These are phyloP conservation scores for Oncorhynchus keta DNA, from an alignment of 2,113 vertebrate genomes.

Conservation along the genomic window DNA sequence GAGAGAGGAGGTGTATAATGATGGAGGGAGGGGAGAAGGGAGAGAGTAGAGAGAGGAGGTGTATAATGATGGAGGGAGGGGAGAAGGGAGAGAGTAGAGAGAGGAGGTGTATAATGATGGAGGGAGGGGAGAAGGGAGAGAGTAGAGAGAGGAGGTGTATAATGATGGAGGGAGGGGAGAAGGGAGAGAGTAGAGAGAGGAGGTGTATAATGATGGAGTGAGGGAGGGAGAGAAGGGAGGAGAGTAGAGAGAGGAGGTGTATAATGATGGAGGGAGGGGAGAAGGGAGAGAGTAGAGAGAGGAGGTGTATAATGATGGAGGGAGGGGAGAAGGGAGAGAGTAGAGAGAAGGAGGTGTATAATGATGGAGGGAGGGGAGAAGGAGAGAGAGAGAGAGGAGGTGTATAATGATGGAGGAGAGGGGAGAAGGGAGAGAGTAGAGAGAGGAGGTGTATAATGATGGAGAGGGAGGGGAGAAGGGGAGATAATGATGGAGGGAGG, in stretches of 20 bases:
- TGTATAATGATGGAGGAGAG: no score
- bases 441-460: slow-evolving; percentile 9
- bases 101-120: no score
- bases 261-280: not conserved
- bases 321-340: no score
- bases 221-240: not conserved
- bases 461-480: slow-evolving; percentile 16
- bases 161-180: slow-evolving; percentile 11
- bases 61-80: not conserved
- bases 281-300: not conserved
- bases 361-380: no score
- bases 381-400: no score
- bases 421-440: not conserved
- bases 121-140: not conserved
- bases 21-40: no score
- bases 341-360: no score
- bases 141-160: slow-evolving; percentile 32
- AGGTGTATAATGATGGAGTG: no score
- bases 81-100: no score
- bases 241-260: no score
- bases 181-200: no score
- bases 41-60: no score
- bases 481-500: not conserved
- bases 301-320: slow-evolving; percentile 40
- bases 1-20: slow-evolving; percentile 43